These are phyloP conservation scores for Megamerina dolium DNA, from an alignment of 2,888 invertebrate species.

Conservation along the genomic window DNA sequence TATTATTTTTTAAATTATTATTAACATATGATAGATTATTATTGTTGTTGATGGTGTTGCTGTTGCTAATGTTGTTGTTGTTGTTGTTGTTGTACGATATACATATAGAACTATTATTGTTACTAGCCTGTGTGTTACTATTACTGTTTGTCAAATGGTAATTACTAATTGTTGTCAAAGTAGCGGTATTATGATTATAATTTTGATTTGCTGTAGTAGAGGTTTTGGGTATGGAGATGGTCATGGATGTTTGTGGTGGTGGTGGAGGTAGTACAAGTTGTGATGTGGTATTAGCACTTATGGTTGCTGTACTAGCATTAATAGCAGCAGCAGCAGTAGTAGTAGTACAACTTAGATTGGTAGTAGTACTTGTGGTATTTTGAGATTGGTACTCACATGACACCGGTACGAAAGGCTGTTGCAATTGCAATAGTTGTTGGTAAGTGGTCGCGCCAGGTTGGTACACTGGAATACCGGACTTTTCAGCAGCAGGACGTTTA, in stretches of 20 bases:
- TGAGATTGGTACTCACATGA: conserved; percentile 84
- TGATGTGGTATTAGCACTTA: conserved; percentile 14
- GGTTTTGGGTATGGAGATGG: background rate
- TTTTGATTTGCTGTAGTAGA: background rate
- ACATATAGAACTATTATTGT: conserved; percentile 13
- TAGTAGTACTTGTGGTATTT: conserved; percentile 33
- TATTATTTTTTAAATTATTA: conserved; percentile 27
- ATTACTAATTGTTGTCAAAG: background rate
- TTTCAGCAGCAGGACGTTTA: conserved; percentile 93
- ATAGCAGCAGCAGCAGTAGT: conserved; percentile 29
- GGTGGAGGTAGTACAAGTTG: conserved; percentile 9
- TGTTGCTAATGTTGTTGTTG: conserved; percentile 18
- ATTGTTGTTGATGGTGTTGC: conserved; percentile 28
- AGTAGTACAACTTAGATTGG: conserved; percentile 27
- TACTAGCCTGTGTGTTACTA: conserved; percentile 16
- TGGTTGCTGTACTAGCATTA: conserved; percentile 29
- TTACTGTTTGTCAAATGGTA: conserved; percentile 6
- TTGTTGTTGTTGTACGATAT: conserved; percentile 11
- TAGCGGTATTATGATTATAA: conserved; percentile 2
- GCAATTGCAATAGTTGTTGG: conserved; percentile 91
- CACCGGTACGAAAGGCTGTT: conserved; percentile 95
- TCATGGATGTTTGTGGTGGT: conserved; percentile 13
- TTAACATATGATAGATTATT: conserved; percentile 29
- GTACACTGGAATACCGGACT: conserved; percentile 94
- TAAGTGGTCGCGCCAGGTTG: conserved; percentile 86